Evolutionary conservation across 2,888 invertebrate genomes (phyloP).

Genomic region (Lochmaea crataegi): DNA sequence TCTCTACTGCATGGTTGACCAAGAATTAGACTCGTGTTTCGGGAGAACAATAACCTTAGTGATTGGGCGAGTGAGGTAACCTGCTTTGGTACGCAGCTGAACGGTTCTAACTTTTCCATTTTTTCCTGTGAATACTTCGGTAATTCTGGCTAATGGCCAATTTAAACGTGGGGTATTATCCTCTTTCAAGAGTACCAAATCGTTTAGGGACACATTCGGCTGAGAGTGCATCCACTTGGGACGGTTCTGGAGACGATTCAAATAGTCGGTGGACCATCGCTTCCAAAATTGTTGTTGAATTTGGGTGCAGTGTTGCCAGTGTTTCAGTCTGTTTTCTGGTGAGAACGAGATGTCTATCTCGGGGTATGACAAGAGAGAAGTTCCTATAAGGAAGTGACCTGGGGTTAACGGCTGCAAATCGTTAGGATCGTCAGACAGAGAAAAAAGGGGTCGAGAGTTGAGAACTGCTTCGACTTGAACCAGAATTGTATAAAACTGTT

Average conservation of each 20-base stretch:
- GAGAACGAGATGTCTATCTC: slow-evolving; percentile 9
- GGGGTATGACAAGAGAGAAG: slow-evolving; percentile 12
- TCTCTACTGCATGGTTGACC: too few relatives aligned
- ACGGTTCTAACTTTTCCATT: too few relatives aligned
- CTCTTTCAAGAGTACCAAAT: slow-evolving; percentile 23
- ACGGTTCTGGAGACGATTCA: slow-evolving; percentile 15
- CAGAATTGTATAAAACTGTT: not conserved
- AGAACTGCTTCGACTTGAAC: slow-evolving; percentile 1
- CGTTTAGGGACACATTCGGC: slow-evolving; percentile 9
- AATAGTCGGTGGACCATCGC: slow-evolving; percentile 20
- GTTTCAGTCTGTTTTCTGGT: not conserved
- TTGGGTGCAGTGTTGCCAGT: slow-evolving; percentile 1
- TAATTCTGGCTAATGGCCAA: too few relatives aligned
- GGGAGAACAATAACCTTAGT: too few relatives aligned
- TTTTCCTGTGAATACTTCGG: too few relatives aligned
- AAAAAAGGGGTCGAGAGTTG: not conserved
- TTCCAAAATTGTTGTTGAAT: slow-evolving; percentile 23
- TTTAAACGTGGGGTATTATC: not conserved
- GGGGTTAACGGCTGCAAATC: not conserved
- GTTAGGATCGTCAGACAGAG: not conserved
- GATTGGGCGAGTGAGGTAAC: too few relatives aligned
- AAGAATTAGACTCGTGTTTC: too few relatives aligned
- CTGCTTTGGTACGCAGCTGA: too few relatives aligned
- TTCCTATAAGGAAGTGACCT: slow-evolving; percentile 2
- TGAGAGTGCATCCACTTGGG: slow-evolving; percentile 15